A percentile compares a stretch with the other conserved stretches of the same genome.
phyloP scores from a whole-genome alignment of 1,140 invertebrate genomes.

The Euborellia annulipes region DNA sequence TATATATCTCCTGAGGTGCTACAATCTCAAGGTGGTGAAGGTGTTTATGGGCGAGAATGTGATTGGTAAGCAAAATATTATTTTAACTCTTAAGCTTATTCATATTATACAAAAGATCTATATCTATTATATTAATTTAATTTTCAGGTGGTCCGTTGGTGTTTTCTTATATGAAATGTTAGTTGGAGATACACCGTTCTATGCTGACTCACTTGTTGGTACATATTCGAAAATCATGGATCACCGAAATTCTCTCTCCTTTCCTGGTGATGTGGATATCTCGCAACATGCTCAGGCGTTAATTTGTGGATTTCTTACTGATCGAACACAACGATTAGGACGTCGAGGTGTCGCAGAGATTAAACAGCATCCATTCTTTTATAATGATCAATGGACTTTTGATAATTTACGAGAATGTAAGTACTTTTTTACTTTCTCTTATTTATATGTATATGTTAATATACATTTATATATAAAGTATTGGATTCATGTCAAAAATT shows the following conservation, averaged over 20 bases:
- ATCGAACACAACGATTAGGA: constrained; percentile 73
- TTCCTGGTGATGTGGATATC: constrained; percentile 89
- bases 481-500: too few species aligned
- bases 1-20: constrained; percentile 98
- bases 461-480: too few species aligned
- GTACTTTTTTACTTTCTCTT: too few species aligned
- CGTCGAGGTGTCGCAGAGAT: constrained; percentile 91
- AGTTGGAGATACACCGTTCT: constrained; percentile 97
- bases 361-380: constrained; percentile 87
- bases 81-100: too few species aligned
- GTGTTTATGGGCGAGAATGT: constrained; percentile 88
- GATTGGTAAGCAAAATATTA: constrained; percentile 50
- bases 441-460: too few species aligned
- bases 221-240: constrained; percentile 99
- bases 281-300: constrained; percentile 80
- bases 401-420: constrained; percentile 77
- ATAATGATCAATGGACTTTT: constrained; percentile 95
- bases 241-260: constrained; percentile 86
- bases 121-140: too few species aligned
- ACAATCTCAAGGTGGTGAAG: constrained; percentile 92
- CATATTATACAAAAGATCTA: too few species aligned
- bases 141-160: constrained; percentile 76
- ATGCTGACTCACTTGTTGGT: constrained; percentile 92
- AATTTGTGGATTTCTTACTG: constrained; percentile 86
- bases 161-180: constrained; percentile 99